Percentiles rank a stretch among this genome's conserved stretches.
These are phyloP conservation scores for Cetoscarus ocellatus DNA, from an alignment of 2,797 vertebrate species.

Conservation along the genomic window DNA sequence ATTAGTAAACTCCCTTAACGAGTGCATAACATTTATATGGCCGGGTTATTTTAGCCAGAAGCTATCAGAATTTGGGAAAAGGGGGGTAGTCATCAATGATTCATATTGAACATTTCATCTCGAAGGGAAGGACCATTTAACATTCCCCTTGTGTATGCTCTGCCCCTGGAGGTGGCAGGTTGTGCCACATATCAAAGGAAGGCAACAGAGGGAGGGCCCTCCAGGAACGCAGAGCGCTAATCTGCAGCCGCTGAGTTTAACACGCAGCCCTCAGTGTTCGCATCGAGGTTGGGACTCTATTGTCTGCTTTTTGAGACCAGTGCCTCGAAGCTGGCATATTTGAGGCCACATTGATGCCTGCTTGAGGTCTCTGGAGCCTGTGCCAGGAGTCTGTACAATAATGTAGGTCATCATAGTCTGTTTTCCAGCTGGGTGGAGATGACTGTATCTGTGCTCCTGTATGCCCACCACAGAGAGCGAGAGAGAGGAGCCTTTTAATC, in stretches of 20 bases:
- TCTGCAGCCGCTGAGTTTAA: constrained; percentile 69
- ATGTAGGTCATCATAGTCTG: constrained; percentile 82
- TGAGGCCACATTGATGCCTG: constrained; percentile 46
- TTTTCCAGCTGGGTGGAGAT: constrained; percentile 76
- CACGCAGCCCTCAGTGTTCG: constrained; percentile 55
- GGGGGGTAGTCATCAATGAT: constrained; percentile 80
- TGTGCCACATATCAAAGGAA: constrained; percentile 83
- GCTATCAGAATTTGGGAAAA: constrained; percentile 35
- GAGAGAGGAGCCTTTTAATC: constrained; percentile 59
- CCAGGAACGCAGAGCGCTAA: constrained; percentile 57
- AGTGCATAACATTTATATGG: constrained; percentile 72
- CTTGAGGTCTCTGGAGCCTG: constrained; percentile 63
- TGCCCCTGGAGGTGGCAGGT: constrained; percentile 75
- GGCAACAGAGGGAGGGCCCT: constrained; percentile 66
- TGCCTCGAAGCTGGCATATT: constrained; percentile 52
- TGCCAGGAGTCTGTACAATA: constrained; percentile 64
- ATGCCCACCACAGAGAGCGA: constrained; percentile 25
- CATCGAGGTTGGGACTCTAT: constrained; percentile 61
- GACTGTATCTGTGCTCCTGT: constrained; percentile 52
- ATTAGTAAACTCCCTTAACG: constrained; percentile 70
- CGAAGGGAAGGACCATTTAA: constrained; percentile 82
- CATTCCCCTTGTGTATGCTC: constrained; percentile 80
- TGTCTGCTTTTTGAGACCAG: constrained; percentile 67
- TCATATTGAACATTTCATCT: constrained; percentile 82
- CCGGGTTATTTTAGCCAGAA: constrained; percentile 66